These are phyloP conservation scores for Microcebus tavaratra DNA, from an alignment of 2,113 vertebrate genomes.

Conservation along the genomic window DNA sequence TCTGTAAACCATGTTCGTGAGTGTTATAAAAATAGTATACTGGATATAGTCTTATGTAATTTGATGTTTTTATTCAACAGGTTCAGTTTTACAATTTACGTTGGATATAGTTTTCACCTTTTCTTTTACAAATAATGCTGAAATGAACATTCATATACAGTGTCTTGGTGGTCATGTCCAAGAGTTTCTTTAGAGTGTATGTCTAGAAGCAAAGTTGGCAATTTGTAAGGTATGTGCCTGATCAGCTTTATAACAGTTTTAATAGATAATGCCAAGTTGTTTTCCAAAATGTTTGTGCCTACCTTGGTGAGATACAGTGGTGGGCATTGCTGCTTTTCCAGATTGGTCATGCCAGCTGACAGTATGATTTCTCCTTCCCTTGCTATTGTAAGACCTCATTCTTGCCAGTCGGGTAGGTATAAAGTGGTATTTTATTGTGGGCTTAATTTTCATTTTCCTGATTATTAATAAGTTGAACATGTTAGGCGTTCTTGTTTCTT, in stretches of 20 bases:
- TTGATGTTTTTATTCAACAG: constrained; percentile 1
- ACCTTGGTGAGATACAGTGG: too few relatives aligned
- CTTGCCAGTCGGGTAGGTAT: background rate
- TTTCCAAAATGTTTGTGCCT: background rate
- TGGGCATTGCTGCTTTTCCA: background rate
- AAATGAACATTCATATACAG: background rate
- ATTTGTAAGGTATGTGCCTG: background rate
- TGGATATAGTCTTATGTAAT: background rate
- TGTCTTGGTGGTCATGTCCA: background rate
- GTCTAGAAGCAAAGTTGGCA: background rate
- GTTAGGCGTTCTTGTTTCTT: background rate
- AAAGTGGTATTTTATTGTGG: background rate
- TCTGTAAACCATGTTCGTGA: background rate
- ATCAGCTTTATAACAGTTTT: background rate
- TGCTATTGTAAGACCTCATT: background rate
- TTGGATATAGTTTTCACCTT: background rate
- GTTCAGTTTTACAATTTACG: background rate
- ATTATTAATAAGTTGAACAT: background rate
- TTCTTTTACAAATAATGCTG: background rate
- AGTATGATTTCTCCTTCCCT: background rate
- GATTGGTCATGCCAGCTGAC: background rate
- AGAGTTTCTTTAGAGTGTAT: background rate
- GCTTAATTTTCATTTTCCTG: background rate
- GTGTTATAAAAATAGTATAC: background rate
- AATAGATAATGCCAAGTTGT: background rate